Percentiles rank a stretch among this genome's conserved stretches.
phyloP scores from a whole-genome alignment of 2,113 vertebrate species.

The Rattus rattus region DNA sequence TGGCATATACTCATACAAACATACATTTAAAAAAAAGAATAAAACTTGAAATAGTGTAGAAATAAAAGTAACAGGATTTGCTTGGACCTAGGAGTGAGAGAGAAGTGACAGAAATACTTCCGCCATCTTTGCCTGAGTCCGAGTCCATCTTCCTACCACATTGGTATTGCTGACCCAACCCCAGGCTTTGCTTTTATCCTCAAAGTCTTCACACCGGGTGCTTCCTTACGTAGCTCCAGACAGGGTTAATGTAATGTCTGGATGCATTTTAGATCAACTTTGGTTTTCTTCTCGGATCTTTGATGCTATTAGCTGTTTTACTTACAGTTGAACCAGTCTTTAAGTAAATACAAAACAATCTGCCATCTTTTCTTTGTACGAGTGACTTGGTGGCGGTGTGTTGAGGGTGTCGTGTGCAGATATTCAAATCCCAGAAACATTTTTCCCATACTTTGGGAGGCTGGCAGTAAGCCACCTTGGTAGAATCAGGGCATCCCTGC shows the following conservation, averaged over 20 bases:
- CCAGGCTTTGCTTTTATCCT: not conserved
- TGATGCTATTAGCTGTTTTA: not conserved
- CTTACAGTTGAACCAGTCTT: not conserved
- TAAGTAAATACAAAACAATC: not conserved
- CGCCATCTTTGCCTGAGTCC: not conserved
- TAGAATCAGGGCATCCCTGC: not conserved
- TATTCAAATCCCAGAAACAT: not conserved
- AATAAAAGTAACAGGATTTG: not conserved
- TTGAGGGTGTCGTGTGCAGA: not conserved
- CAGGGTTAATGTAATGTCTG: constrained; percentile 15
- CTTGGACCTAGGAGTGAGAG: not conserved
- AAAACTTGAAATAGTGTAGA: not conserved
- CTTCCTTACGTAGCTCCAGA: not conserved
- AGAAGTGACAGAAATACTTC: not conserved
- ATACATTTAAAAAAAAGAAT: not conserved
- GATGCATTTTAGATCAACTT: not conserved
- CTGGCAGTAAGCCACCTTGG: not conserved
- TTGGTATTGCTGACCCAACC: not conserved
- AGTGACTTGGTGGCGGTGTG: not conserved
- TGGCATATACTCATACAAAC: not conserved
- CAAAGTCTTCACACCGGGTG: not conserved
- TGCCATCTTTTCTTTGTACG: not conserved
- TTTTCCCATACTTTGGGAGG: not conserved
- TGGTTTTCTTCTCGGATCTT: not conserved
- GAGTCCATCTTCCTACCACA: not conserved